phyloP scores from a whole-genome alignment of 30 jellyfish, hydroid and myxozoan species.

The Hydractinia echinata region DNA sequence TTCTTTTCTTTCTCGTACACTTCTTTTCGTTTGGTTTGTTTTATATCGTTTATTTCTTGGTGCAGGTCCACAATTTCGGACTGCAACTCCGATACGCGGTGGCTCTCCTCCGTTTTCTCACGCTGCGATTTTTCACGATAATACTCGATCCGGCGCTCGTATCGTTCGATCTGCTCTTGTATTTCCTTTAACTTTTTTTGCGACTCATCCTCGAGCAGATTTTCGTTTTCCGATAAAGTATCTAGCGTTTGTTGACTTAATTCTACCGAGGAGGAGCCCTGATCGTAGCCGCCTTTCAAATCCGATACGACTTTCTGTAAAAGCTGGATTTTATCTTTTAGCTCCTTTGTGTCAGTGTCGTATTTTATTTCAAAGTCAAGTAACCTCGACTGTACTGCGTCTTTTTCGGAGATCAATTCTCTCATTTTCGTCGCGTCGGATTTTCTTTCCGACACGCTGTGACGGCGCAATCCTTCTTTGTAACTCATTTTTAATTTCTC shows the following conservation, averaged over 20 bases:
- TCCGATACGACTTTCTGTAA: slow-evolving; percentile 50
- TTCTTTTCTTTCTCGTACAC: slow-evolving; percentile 39
- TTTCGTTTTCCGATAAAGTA: slow-evolving; percentile 5
- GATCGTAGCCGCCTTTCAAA: slow-evolving; percentile 32
- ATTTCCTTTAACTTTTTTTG: slow-evolving; percentile 50
- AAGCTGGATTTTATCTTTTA: slow-evolving; percentile 26
- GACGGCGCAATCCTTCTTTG: slow-evolving; percentile 87
- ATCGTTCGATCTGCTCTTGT: slow-evolving; percentile 81
- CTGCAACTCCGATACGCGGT: slow-evolving; percentile 76
- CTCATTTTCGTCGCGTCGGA: slow-evolving; percentile 73
- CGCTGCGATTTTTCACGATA: slow-evolving; percentile 75
- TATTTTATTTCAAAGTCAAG: slow-evolving; percentile 61
- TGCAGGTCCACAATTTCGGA: slow-evolving; percentile 72
- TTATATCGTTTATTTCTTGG: slow-evolving; percentile 48
- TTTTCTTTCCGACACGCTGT: slow-evolving; percentile 74
- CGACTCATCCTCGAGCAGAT: slow-evolving; percentile 35
- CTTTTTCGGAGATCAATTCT: slow-evolving; percentile 56
- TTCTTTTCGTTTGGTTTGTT: slow-evolving; percentile 30
- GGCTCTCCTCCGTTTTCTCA: slow-evolving; percentile 68
- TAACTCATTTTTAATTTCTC: slow-evolving; percentile 80
- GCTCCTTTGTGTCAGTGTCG: slow-evolving; percentile 51
- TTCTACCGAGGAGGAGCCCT: not conserved
- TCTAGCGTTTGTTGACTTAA: not conserved
- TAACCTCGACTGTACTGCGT: slow-evolving; percentile 44
- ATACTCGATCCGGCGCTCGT: slow-evolving; percentile 85